phyloP scores from a whole-genome alignment of 2,113 vertebrate species.

The Arenaria interpres region DNA sequence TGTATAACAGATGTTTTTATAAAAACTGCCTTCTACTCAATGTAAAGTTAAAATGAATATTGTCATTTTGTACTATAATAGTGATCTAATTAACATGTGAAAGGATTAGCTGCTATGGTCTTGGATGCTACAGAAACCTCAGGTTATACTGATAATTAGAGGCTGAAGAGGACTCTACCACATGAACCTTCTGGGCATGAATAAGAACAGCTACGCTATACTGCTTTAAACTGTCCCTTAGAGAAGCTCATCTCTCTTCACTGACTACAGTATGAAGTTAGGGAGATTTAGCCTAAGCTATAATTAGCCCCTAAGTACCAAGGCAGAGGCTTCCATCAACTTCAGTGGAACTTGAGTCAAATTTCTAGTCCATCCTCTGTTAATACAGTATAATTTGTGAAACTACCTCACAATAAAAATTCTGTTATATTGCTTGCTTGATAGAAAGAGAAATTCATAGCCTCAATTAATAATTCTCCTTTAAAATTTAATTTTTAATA shows the following conservation, averaged over 20 bases:
- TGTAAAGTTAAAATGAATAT: not conserved
- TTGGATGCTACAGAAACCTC: not conserved
- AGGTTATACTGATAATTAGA: not conserved
- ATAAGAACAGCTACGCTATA: not conserved
- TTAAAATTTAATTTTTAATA: not conserved
- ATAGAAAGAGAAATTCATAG: not conserved
- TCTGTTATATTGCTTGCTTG: not conserved
- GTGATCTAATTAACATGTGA: not conserved
- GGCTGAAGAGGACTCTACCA: not conserved
- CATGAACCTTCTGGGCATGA: not conserved
- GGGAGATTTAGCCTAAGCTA: not conserved
- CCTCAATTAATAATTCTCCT: not conserved
- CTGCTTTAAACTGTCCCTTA: not conserved
- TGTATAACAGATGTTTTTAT: not conserved
- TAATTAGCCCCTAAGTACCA: not conserved
- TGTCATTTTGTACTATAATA: not conserved
- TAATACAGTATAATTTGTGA: not conserved
- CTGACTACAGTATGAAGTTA: not conserved
- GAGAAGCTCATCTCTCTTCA: not conserved
- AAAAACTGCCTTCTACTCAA: not conserved
- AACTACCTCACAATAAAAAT: not conserved
- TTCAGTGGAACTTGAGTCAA: not conserved
- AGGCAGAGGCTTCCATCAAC: not conserved
- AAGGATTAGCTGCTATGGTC: not conserved
- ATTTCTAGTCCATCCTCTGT: not conserved